Percentiles rank a stretch among this genome's conserved stretches.
phyloP scores from a whole-genome alignment of 1,140 invertebrate genomes.

The Drosophila funebris region DNA sequence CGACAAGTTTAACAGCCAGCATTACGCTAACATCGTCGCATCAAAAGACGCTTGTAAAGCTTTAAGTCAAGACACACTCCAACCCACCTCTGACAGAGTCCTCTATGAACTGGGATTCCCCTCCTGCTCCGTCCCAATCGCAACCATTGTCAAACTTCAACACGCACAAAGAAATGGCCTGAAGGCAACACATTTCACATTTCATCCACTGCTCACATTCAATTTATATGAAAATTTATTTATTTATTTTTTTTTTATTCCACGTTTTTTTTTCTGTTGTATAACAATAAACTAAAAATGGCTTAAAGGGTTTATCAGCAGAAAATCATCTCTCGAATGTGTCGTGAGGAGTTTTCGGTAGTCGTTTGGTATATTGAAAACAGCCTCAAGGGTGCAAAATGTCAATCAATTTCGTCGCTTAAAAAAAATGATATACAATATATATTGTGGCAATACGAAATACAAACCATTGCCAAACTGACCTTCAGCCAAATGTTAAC shows the following conservation, averaged over 20 bases:
- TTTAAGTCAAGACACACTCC: constrained; percentile 6
- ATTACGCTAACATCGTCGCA: background rate
- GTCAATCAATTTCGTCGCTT: constrained; percentile 81
- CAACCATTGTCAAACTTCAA: constrained; percentile 8
- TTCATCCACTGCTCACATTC: constrained; percentile 42
- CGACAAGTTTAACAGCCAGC: background rate
- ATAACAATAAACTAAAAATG: constrained; percentile 72
- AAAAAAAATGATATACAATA: constrained; percentile 75
- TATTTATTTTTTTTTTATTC: constrained; percentile 16
- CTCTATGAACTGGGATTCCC: background rate
- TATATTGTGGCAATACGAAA: constrained; percentile 55
- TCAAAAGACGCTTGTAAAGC: constrained; percentile 1
- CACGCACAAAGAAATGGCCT: constrained; percentile 21
- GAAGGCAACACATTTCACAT: constrained; percentile 31
- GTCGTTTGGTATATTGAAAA: constrained; percentile 67
- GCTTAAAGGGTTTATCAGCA: constrained; percentile 65
- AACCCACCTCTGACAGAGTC: background rate
- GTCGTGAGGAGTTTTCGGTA: background rate
- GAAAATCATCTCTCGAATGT: constrained; percentile 57
- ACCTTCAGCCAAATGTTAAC: constrained; percentile 78
- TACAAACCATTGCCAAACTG: constrained; percentile 65
- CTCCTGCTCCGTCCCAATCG: background rate
- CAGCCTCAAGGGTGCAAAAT: constrained; percentile 72
- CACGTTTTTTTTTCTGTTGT: constrained; percentile 16
- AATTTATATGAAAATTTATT: constrained; percentile 56